A percentile compares a stretch with the other conserved stretches of the same genome.
phyloP scores from a whole-genome alignment of 2,797 vertebrate species.

The Hydrolagus colliei region DNA sequence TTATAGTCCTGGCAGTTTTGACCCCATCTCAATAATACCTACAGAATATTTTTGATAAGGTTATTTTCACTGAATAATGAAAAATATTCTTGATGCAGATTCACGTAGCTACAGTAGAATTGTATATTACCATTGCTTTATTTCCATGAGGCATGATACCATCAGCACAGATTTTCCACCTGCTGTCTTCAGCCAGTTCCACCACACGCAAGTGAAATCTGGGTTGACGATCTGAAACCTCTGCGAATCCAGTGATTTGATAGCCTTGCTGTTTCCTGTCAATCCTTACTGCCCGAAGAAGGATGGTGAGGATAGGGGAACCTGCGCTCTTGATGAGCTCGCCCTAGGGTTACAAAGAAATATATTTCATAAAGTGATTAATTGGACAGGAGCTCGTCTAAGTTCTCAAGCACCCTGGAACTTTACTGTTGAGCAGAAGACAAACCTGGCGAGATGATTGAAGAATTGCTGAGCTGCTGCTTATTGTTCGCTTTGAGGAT shows the following conservation, averaged over 20 bases:
- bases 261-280: slow-evolving; percentile 51
- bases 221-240: slow-evolving; percentile 37
- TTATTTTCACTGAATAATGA: background rate
- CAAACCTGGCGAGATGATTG: background rate
- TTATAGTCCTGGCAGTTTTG: slow-evolving; percentile 37
- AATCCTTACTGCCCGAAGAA: slow-evolving; percentile 47
- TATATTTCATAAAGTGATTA: background rate
- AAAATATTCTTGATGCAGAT: too few relatives aligned
- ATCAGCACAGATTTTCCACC: slow-evolving; percentile 48
- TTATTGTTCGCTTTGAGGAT: too few relatives aligned
- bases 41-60: background rate
- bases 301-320: slow-evolving; percentile 44
- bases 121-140: slow-evolving; percentile 47
- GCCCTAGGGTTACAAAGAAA: background rate
- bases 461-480: slow-evolving; percentile 12
- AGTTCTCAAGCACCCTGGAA: background rate
- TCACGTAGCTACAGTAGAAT: background rate
- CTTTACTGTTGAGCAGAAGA: background rate
- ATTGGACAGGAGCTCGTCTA: background rate
- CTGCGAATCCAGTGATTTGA: slow-evolving; percentile 50
- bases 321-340: slow-evolving; percentile 39
- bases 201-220: slow-evolving; percentile 46
- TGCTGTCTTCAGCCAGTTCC: slow-evolving; percentile 46
- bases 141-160: slow-evolving; percentile 41
- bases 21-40: slow-evolving; percentile 38